These are phyloP conservation scores for Bujurquina vittata DNA, from an alignment of 2,113 vertebrate genomes.

Conservation along the genomic window DNA sequence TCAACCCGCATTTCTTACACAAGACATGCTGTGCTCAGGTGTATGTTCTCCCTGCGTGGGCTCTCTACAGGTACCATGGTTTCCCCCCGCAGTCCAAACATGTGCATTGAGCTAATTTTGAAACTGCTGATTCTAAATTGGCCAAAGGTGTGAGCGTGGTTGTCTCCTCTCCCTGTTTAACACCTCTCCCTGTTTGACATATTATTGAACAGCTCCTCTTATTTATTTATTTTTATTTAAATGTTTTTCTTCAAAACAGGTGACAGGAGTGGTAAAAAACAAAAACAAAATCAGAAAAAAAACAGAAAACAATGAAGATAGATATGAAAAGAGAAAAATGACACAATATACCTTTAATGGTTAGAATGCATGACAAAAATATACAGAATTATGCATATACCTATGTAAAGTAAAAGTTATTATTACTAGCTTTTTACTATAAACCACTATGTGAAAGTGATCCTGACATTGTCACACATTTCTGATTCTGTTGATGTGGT, in stretches of 20 bases:
- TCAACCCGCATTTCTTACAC: no score
- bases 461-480: background rate
- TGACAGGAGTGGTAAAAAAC: background rate
- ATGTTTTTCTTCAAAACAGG: conserved; percentile 11
- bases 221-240: background rate
- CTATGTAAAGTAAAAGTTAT: background rate
- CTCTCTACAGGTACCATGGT: no score
- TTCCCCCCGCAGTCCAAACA: no score
- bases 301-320: background rate
- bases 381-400: background rate
- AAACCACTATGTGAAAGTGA: background rate
- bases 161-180: no score
- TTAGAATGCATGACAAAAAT: background rate
- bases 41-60: no score
- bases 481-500: background rate
- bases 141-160: no score
- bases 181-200: no score
- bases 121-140: no score
- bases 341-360: background rate
- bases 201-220: background rate
- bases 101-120: no score
- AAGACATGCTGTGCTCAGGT: no score
- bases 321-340: background rate
- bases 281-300: background rate
- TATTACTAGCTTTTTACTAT: background rate